A percentile compares a stretch with the other conserved stretches of the same genome.
Evolutionary conservation across 2,888 invertebrate species (phyloP).

Genomic region (Anodontia alba): DNA sequence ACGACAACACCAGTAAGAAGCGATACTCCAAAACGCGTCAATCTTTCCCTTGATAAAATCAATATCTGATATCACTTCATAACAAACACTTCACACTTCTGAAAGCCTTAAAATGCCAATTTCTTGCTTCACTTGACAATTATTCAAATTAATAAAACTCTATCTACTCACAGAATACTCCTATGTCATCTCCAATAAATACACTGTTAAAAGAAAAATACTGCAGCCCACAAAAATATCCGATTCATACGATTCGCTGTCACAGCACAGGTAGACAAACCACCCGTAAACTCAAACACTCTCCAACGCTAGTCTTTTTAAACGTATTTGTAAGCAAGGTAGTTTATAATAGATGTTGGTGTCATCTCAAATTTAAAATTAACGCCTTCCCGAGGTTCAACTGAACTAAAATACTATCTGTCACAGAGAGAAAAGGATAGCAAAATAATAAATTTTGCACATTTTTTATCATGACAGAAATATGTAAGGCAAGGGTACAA

Average conservation of each 20-base stretch:
- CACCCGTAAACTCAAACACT: too few species aligned
- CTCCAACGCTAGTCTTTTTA: too few species aligned
- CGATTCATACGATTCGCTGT: background rate
- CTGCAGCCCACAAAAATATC: background rate
- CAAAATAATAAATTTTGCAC: background rate
- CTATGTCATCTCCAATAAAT: background rate
- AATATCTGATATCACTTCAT: conserved; percentile 5
- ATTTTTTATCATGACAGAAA: too few species aligned
- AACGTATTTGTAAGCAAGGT: too few species aligned
- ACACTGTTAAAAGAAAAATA: background rate
- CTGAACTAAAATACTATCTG: background rate
- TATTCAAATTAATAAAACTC: conserved; percentile 13
- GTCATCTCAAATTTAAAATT: too few species aligned
- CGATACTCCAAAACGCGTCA: background rate
- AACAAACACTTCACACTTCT: conserved; percentile 7
- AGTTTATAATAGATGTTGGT: too few species aligned
- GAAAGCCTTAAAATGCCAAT: conserved; percentile 3
- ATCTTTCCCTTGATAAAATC: conserved; percentile 13
- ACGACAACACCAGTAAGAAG: background rate
- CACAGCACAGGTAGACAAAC: too few species aligned
- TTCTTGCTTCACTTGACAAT: background rate
- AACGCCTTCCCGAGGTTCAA: background rate
- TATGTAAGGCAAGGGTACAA: too few species aligned
- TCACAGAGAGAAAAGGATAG: background rate
- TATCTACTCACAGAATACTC: background rate